Percentiles rank a stretch among this genome's conserved stretches.
Conservation (phyloP, 1,140 invertebrate genomes). For the Zaprionus lachaisei region DNA sequence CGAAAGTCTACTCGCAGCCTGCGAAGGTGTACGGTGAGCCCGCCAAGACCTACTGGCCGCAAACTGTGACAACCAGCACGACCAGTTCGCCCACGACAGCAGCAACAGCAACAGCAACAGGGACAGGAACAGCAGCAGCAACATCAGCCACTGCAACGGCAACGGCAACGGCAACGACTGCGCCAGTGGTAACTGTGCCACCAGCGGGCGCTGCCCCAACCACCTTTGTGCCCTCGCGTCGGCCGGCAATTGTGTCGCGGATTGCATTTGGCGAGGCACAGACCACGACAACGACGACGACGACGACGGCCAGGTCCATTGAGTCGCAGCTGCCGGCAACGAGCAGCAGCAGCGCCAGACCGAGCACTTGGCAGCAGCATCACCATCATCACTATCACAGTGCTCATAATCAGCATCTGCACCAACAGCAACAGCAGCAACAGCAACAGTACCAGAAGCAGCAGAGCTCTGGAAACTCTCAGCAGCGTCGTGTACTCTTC, state of each 20-base stretch:
- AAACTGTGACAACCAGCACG: constrained; percentile 49
- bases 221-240: constrained; percentile 71
- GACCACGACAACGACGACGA: constrained; percentile 68
- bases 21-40: constrained; percentile 87
- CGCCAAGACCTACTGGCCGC: constrained; percentile 85
- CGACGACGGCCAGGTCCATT: constrained; percentile 39
- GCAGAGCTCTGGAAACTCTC: constrained; percentile 45
- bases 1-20: constrained; percentile 88
- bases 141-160: constrained; percentile 9
- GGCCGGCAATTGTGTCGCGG: constrained; percentile 84
- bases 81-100: constrained; percentile 21
- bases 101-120: constrained; percentile 3
- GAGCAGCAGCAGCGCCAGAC: constrained; percentile 50
- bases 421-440: constrained; percentile 44
- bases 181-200: constrained; percentile 53
- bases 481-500: constrained; percentile 81
- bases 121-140: constrained; percentile 12
- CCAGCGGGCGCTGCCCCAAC: constrained; percentile 51
- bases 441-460: constrained; percentile 24
- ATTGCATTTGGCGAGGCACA: constrained; percentile 81
- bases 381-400: constrained; percentile 77
- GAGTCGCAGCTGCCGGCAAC: constrained; percentile 29
- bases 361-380: constrained; percentile 70
- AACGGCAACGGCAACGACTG: constrained; percentile 16
- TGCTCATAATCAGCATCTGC: constrained; percentile 62